Conservation (phyloP, 2,888 invertebrate genomes). For the Enchytraeus crypticus region DNA sequence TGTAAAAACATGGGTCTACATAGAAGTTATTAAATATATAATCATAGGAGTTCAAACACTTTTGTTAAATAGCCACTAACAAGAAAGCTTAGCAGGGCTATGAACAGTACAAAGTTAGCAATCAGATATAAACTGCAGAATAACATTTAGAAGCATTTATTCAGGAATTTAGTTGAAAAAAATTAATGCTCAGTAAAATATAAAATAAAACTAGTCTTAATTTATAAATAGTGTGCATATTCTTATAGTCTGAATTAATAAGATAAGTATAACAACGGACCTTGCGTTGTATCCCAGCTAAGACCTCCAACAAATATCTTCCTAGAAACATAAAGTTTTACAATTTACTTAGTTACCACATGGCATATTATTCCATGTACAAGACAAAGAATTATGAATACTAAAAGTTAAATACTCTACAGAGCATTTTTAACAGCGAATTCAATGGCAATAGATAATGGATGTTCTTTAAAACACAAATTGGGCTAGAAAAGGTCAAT, state of each 20-base stretch:
- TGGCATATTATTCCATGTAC: neutral
- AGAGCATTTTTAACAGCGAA: neutral
- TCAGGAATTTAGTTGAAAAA: neutral
- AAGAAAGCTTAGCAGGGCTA: too few species aligned
- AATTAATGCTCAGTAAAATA: too few species aligned
- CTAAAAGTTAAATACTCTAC: neutral
- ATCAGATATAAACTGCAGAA: too few species aligned
- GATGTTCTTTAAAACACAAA: too few species aligned
- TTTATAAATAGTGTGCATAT: neutral
- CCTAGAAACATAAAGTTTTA: constrained; percentile 28
- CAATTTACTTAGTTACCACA: neutral
- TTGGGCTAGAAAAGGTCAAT: too few species aligned
- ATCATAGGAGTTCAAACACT: too few species aligned
- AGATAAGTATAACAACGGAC: constrained; percentile 24
- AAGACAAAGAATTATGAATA: neutral
- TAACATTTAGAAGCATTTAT: neutral
- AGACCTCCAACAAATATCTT: constrained; percentile 45
- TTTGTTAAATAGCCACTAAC: too few species aligned
- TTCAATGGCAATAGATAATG: too few species aligned
- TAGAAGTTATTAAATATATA: too few species aligned
- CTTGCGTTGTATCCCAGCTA: constrained; percentile 44
- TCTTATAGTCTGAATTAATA: neutral
- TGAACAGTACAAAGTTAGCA: too few species aligned
- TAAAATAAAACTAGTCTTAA: too few species aligned
- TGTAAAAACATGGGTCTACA: too few species aligned